phyloP scores from a whole-genome alignment of 2,113 vertebrate genomes.

The Austrofundulus limnaeus region DNA sequence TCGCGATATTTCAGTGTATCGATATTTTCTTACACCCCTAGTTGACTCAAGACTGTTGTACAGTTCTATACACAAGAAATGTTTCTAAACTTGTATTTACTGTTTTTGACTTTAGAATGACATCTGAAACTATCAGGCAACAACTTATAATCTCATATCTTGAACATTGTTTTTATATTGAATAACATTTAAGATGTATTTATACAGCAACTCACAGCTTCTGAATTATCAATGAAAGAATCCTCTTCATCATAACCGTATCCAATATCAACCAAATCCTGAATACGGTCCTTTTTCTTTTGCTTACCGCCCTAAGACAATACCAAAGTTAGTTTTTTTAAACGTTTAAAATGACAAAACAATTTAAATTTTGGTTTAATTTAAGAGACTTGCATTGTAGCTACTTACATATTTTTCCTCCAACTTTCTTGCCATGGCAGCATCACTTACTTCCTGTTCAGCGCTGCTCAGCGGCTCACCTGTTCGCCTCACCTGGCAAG shows the following conservation, averaged over 20 bases:
- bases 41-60: too few species aligned
- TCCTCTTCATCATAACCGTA: constrained; percentile 94
- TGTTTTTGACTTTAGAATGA: too few species aligned
- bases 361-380: too few species aligned
- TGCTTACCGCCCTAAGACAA: constrained; percentile 79
- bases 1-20: too few species aligned
- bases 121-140: too few species aligned
- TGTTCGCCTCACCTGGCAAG: constrained; percentile 21
- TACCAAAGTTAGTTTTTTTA: not conserved
- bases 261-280: constrained; percentile 95
- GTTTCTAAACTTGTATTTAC: too few species aligned
- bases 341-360: too few species aligned
- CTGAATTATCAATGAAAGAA: constrained; percentile 98
- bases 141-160: too few species aligned
- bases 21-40: too few species aligned
- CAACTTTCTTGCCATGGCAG: constrained; percentile 82
- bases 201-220: constrained; percentile 86
- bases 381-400: not conserved
- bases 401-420: constrained; percentile 91
- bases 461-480: constrained; percentile 61
- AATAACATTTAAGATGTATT: too few species aligned
- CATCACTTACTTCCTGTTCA: constrained; percentile 73
- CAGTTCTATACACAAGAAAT: too few species aligned
- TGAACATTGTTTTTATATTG: too few species aligned
- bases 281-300: constrained; percentile 87